phyloP scores from a whole-genome alignment of 2,113 vertebrate species.

The Lamprotornis superbus region DNA sequence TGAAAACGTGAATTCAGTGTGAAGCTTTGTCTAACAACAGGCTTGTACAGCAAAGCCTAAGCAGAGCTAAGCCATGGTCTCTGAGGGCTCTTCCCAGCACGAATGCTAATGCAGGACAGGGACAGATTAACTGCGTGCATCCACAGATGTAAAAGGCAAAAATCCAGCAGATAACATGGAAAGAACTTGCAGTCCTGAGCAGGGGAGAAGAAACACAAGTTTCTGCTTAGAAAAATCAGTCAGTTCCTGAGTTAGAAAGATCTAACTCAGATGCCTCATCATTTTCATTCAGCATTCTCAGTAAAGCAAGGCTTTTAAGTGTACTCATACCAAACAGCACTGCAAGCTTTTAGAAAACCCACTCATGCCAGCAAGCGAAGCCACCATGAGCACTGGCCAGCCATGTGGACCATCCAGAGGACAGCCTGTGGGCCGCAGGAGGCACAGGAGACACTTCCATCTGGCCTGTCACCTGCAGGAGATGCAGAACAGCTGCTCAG shows the following conservation, averaged over 20 bases:
- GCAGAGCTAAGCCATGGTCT: conserved; percentile 1
- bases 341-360: neutral
- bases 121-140: neutral
- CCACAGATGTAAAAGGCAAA: neutral
- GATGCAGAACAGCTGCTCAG: neutral
- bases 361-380: rapidly evolving
- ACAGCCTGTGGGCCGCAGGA: neutral
- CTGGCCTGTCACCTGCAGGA: neutral
- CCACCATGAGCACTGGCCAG: neutral
- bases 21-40: conserved; percentile 35
- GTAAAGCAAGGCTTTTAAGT: neutral
- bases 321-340: neutral
- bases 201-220: rapidly evolving
- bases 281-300: neutral
- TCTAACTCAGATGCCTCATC: neutral
- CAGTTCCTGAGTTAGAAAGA: neutral
- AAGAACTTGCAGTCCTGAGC: neutral
- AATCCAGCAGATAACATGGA: neutral
- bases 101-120: neutral
- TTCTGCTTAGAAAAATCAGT: neutral
- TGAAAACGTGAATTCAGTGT: neutral
- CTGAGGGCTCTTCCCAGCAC: neutral
- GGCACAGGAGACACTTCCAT: neutral
- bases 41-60: conserved; percentile 28
- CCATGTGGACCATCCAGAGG: neutral